Percentiles rank a stretch among this genome's conserved stretches.
These are phyloP conservation scores for Tupaia chinensis DNA, from an alignment of 2,113 vertebrate species.

Conservation along the genomic window DNA sequence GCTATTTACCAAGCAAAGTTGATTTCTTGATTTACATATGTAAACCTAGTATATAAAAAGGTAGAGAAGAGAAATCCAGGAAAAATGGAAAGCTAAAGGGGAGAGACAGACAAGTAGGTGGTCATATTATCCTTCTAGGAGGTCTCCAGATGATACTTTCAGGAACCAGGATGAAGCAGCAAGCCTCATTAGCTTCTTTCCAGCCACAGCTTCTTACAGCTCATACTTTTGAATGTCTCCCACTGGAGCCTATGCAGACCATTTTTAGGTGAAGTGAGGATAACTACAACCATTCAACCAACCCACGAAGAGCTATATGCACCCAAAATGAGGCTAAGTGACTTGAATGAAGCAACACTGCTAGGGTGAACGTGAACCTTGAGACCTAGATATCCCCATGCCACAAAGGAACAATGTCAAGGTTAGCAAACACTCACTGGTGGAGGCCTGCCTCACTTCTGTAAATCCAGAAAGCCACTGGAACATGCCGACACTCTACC, in stretches of 20 bases:
- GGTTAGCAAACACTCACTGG: not conserved
- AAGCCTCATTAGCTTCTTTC: not conserved
- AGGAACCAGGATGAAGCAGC: not conserved
- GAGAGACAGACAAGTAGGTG: not conserved
- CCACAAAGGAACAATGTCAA: too few species aligned
- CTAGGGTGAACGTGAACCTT: not conserved
- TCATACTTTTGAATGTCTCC: not conserved
- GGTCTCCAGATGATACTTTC: not conserved
- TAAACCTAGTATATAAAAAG: constrained; percentile 14
- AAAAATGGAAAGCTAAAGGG: not conserved
- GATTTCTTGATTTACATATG: constrained; percentile 37
- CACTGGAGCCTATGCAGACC: not conserved
- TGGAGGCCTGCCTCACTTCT: not conserved
- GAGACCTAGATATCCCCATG: not conserved
- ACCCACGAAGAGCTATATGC: not conserved
- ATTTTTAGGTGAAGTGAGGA: not conserved
- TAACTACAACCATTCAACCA: not conserved
- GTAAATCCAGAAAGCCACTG: not conserved
- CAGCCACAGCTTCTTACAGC: not conserved
- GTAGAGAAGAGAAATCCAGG: not conserved
- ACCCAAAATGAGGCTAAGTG: not conserved
- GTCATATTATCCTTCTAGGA: not conserved
- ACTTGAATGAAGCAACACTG: not conserved
- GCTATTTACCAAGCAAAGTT: not conserved
- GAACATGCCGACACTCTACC: not conserved